A percentile compares a stretch with the other conserved stretches of the same genome.
These are phyloP conservation scores for Halcyon badia DNA, from an alignment of 2,797 vertebrate species.

Conservation along the genomic window DNA sequence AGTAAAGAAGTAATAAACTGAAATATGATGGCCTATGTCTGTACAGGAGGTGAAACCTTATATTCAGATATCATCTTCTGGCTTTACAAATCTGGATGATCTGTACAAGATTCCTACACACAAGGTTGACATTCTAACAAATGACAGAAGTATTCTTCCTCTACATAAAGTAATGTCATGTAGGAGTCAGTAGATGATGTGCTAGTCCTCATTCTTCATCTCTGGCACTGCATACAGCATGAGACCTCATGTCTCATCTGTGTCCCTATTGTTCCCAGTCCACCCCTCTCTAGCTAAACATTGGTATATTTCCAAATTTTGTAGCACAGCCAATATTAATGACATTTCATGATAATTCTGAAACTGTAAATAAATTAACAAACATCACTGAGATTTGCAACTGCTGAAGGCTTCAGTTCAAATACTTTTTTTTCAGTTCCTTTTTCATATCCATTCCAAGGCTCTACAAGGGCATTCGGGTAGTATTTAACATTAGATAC, in stretches of 20 bases:
- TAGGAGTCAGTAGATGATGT: background rate
- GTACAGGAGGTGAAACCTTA: background rate
- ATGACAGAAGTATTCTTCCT: background rate
- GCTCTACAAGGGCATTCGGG: background rate
- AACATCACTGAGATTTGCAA: background rate
- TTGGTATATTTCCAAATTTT: background rate
- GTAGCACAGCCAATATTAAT: background rate
- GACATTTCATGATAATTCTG: background rate
- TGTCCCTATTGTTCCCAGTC: background rate
- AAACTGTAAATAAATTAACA: conserved; percentile 15
- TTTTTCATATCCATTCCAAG: background rate
- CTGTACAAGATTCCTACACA: background rate
- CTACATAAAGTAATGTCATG: background rate
- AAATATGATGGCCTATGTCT: background rate
- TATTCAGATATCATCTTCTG: background rate
- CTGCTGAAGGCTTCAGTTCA: background rate
- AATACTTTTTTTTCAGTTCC: background rate
- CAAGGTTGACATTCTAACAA: background rate
- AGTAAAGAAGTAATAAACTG: background rate
- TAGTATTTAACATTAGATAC: background rate
- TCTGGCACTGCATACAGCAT: background rate
- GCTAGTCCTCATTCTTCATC: background rate
- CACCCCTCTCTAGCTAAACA: background rate
- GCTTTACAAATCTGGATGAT: background rate
- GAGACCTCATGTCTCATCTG: background rate